Evolutionary conservation across 2,888 invertebrate species (phyloP), one percentile per base, ranked within the genome.

Genomic region (Dysmachus trigonus): DNA sequence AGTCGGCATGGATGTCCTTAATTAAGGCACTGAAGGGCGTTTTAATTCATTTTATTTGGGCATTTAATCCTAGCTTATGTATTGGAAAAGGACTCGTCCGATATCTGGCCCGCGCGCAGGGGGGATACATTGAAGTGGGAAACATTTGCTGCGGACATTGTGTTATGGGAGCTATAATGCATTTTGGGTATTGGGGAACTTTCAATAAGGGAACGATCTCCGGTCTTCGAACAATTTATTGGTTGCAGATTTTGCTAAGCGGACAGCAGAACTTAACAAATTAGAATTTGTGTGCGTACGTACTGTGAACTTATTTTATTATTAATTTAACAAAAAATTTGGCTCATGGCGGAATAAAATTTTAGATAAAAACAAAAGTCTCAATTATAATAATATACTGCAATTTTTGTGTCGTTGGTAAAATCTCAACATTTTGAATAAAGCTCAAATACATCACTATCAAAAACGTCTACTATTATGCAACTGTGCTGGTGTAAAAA

Each of bases 21-120:
- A 91, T 91, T 91, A 91, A 91, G 91, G 91, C 91, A 90, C 90
- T 91, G 91, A 91, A 91, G 91, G 91, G 91, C 90, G 91, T 90
- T 91, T 62, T 91, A 91, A 91, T 91, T 91, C 91, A 90, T 91
- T 91, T 90, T 77, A 76, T 76, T 85, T 74, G 77, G 85, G 76
- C 31, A 85, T 85, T 85, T 85, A 85, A 85, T 85, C 85, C 85
- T 30, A 47, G 85, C 62, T 85, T 85, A 85, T 82, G 71, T 82
- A 82, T 62, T n/a, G 38, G 35, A 53, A 53, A 71, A 71, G 22
- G 71, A 31, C 51, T 51, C 79, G 2, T 5, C 22, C 33, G 71
- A 82, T 62, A 35, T 71, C 31, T 62, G 71, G 27, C 62, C 27
- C 62, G 10, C 22, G 10, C 10, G 31, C 31, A n/a, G n/a, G 6